Conservation (phyloP, 2,888 invertebrate species). For the Metopia argyrocephala region DNA sequence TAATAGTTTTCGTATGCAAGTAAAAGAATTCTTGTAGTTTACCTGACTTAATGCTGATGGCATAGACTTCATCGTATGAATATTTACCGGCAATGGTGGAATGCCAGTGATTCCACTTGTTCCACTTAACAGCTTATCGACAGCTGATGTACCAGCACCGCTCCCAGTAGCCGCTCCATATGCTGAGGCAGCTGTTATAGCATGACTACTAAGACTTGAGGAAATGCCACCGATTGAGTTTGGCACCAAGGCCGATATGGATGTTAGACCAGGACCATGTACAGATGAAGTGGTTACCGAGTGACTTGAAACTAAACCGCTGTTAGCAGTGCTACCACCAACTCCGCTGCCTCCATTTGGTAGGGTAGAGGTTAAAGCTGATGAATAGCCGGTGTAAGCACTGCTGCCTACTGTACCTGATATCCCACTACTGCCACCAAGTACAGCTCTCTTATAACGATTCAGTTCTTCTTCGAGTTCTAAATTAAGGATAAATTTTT, state of each 20-base stretch:
- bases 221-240: slow-evolving; percentile 80
- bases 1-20: slow-evolving; percentile 21
- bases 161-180: slow-evolving; percentile 67
- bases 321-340: slow-evolving; percentile 42
- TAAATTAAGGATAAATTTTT: slow-evolving; percentile 36
- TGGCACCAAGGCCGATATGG: slow-evolving; percentile 75
- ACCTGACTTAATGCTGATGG: slow-evolving; percentile 79
- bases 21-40: slow-evolving; percentile 71
- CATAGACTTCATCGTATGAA: slow-evolving; percentile 79
- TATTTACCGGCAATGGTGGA: slow-evolving; percentile 78
- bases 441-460: slow-evolving; percentile 75
- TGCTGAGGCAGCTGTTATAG: slow-evolving; percentile 81
- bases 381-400: slow-evolving; percentile 70
- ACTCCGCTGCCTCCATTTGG: slow-evolving; percentile 71
- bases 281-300: slow-evolving; percentile 51
- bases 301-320: slow-evolving; percentile 55
- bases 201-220: slow-evolving; percentile 85
- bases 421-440: slow-evolving; percentile 70
- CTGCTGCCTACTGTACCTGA: slow-evolving; percentile 66
- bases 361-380: slow-evolving; percentile 72
- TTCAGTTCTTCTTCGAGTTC: slow-evolving; percentile 77
- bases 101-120: slow-evolving; percentile 76
- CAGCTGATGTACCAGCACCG: slow-evolving; percentile 76
- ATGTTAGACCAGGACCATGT: slow-evolving; percentile 69
- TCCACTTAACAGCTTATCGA: slow-evolving; percentile 79